Evolutionary conservation across 1,140 invertebrate species (phyloP).

Genomic region (Sycophaga agraensis): DNA sequence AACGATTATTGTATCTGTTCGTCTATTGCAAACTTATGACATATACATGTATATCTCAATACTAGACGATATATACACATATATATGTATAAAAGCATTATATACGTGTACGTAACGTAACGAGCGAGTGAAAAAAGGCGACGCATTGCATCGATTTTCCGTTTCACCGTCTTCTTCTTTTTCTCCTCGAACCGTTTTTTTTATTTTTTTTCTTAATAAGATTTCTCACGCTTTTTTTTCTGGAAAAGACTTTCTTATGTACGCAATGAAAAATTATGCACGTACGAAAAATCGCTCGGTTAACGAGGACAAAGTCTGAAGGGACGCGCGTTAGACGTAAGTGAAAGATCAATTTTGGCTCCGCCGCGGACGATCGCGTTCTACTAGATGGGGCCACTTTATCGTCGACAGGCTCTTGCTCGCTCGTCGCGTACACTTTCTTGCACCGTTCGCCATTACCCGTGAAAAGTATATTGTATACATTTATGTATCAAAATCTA

Average conservation of each 20-base stretch:
- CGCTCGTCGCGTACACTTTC: too few relatives aligned
- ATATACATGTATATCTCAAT: conserved; percentile 20
- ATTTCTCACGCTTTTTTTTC: not conserved
- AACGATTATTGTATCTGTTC: conserved; percentile 5
- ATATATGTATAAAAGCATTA: not conserved
- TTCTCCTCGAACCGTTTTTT: too few relatives aligned
- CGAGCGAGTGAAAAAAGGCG: conserved; percentile 12
- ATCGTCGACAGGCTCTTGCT: too few relatives aligned
- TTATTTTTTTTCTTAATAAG: not conserved
- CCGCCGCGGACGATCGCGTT: too few relatives aligned
- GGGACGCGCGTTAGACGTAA: not conserved
- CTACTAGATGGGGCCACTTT: too few relatives aligned
- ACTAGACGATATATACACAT: conserved; percentile 16
- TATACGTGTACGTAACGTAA: not conserved
- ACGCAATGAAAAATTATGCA: not conserved
- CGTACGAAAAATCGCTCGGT: not conserved
- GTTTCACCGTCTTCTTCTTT: too few relatives aligned
- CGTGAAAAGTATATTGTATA: not conserved
- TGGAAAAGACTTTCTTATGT: not conserved
- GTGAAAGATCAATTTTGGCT: too few relatives aligned
- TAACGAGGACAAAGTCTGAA: not conserved
- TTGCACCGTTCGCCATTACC: not conserved
- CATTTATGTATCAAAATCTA: too few relatives aligned
- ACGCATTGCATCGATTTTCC: conserved; percentile 9
- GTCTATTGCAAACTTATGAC: conserved; percentile 12